Conservation (phyloP, 2,797 vertebrate species). For the Dendrocincla tyrannina region DNA sequence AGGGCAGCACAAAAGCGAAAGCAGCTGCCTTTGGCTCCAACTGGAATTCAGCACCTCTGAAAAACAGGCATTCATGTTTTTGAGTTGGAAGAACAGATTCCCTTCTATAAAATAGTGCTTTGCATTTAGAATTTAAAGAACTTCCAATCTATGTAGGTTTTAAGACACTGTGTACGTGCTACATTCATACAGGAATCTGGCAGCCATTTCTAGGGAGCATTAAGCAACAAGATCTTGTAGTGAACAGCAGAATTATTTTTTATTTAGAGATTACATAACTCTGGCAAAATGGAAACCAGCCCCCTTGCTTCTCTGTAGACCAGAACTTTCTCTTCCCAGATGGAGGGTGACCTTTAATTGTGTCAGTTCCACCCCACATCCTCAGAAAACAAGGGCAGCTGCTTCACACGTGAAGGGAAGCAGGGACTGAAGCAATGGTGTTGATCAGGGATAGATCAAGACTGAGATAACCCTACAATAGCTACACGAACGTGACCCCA, state of each 20-base stretch:
- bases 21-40: neutral
- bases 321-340: constrained; percentile 66
- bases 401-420: constrained; percentile 61
- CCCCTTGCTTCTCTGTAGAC: constrained; percentile 13
- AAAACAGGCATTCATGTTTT: neutral
- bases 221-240: constrained; percentile 52
- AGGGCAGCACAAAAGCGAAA: neutral
- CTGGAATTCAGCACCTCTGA: constrained; percentile 28
- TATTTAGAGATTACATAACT: constrained; percentile 70
- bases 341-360: constrained; percentile 65
- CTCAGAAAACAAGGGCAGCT: constrained; percentile 56
- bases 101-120: neutral
- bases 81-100: constrained; percentile 9
- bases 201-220: constrained; percentile 46
- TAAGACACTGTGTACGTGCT: neutral
- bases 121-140: constrained; percentile 26
- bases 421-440: neutral
- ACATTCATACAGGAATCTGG: constrained; percentile 4
- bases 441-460: constrained; percentile 3
- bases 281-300: constrained; percentile 59
- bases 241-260: constrained; percentile 58
- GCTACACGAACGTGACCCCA: neutral
- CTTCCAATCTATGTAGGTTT: neutral
- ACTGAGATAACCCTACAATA: neutral
- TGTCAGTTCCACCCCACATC: constrained; percentile 66